Percentiles rank a stretch among this genome's conserved stretches.
phyloP scores from a whole-genome alignment of 2,113 vertebrate genomes.

The Gadus macrocephalus region DNA sequence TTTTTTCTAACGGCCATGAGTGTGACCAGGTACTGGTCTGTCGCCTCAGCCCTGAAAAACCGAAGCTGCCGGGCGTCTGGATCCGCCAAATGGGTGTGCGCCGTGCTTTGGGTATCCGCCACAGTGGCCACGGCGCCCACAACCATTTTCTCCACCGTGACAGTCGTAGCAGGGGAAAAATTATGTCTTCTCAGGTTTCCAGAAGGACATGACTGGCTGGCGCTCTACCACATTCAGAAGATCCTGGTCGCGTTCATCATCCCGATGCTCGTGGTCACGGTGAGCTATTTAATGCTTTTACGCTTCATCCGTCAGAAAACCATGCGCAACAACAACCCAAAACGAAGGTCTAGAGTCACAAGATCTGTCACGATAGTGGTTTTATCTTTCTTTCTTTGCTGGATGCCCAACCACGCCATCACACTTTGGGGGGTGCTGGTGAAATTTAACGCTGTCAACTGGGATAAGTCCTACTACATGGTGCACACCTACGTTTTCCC shows the following conservation, averaged over 20 bases:
- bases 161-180: conserved; percentile 62
- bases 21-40: conserved; percentile 69
- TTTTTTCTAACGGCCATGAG: conserved; percentile 77
- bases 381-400: conserved; percentile 69
- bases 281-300: conserved; percentile 71
- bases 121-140: conserved; percentile 66
- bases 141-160: conserved; percentile 63
- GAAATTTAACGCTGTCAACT: conserved; percentile 73
- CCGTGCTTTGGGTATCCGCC: conserved; percentile 65
- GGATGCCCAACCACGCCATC: conserved; percentile 73
- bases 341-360: conserved; percentile 60
- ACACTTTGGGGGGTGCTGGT: conserved; percentile 80
- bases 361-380: conserved; percentile 66
- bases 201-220: conserved; percentile 69
- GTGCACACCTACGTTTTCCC: conserved; percentile 78
- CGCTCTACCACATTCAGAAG: conserved; percentile 72
- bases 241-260: conserved; percentile 68
- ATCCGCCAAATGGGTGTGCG: conserved; percentile 64
- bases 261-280: conserved; percentile 63
- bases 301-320: conserved; percentile 64
- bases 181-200: conserved; percentile 71
- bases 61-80: conserved; percentile 34
- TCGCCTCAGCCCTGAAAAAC: conserved; percentile 62
- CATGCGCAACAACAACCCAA: conserved; percentile 48
- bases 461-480: conserved; percentile 70